Evolutionary conservation across 2,113 vertebrate species (phyloP).

Genomic region (Gavia stellata): DNA sequence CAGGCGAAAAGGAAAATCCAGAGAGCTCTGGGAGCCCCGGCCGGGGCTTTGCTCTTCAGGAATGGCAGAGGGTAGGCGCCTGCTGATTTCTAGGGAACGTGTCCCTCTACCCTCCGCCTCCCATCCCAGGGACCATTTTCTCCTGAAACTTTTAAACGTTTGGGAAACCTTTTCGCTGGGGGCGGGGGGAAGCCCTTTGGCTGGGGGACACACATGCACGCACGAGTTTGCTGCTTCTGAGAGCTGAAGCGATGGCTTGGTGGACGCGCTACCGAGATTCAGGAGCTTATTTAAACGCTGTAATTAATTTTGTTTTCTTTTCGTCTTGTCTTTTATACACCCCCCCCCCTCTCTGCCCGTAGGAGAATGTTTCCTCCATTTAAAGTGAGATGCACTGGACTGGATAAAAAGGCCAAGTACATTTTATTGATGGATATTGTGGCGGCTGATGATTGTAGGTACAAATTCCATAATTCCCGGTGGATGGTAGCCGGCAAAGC

Average conservation of each 20-base stretch:
- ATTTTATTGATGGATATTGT: slow-evolving; percentile 99
- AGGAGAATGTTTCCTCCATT: slow-evolving; percentile 99
- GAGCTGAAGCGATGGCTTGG: not conserved
- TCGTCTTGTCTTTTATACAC: not conserved
- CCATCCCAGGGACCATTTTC: not conserved
- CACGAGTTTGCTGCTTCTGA: not conserved
- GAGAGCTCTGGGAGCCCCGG: not conserved
- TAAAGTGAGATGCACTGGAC: slow-evolving; percentile 97
- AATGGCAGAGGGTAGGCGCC: not conserved
- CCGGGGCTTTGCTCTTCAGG: slow-evolving; percentile 3
- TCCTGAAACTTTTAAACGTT: not conserved
- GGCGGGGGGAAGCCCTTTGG: too few relatives aligned
- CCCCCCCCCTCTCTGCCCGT: not conserved
- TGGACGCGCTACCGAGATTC: not conserved
- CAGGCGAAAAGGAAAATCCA: not conserved
- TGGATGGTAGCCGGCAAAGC: slow-evolving; percentile 99
- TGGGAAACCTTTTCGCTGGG: not conserved
- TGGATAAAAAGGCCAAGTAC: slow-evolving; percentile 99
- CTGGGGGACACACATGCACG: not conserved
- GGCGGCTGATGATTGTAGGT: slow-evolving; percentile 97
- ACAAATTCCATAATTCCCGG: slow-evolving; percentile 98
- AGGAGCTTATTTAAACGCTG: not conserved
- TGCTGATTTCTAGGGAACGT: not conserved
- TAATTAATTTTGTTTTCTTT: not conserved
- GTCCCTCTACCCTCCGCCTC: not conserved